phyloP scores from a whole-genome alignment of 2,888 invertebrate species.

The Kuschelorhynchus macadamiae region DNA sequence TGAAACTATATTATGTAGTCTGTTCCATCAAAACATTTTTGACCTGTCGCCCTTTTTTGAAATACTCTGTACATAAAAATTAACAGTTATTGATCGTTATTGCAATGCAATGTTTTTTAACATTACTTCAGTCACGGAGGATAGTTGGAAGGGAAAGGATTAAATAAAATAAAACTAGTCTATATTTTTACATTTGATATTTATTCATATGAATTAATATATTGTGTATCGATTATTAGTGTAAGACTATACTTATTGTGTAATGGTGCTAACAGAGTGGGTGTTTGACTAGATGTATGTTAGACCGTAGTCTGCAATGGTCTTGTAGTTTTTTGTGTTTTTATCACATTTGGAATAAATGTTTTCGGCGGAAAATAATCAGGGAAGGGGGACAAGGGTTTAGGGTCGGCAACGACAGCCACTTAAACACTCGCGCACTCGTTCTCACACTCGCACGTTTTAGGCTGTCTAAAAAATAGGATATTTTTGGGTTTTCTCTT shows the following conservation, averaged over 20 bases:
- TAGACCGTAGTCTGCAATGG: constrained; percentile 59
- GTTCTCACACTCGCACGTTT: constrained; percentile 32
- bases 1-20: no score
- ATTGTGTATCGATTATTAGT: constrained; percentile 69
- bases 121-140: no score
- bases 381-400: constrained; percentile 25
- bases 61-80: no score
- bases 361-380: constrained; percentile 59
- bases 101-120: no score
- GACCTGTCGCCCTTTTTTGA: no score
- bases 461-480: constrained; percentile 47
- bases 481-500: constrained; percentile 24
- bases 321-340: constrained; percentile 54
- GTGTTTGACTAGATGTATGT: constrained; percentile 51
- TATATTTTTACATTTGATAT: constrained; percentile 62
- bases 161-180: no score
- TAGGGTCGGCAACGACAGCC: constrained; percentile 46
- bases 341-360: constrained; percentile 67
- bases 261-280: constrained; percentile 65
- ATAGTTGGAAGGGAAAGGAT: no score
- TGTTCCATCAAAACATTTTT: no score
- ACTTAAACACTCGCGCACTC: constrained; percentile 27
- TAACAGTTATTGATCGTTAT: no score
- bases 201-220: constrained; percentile 66
- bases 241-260: constrained; percentile 65